Evolutionary conservation across 2,888 invertebrate genomes (phyloP), one percentile per base, ranked within the genome.

Genomic region (Drosophila helvetica): DNA sequence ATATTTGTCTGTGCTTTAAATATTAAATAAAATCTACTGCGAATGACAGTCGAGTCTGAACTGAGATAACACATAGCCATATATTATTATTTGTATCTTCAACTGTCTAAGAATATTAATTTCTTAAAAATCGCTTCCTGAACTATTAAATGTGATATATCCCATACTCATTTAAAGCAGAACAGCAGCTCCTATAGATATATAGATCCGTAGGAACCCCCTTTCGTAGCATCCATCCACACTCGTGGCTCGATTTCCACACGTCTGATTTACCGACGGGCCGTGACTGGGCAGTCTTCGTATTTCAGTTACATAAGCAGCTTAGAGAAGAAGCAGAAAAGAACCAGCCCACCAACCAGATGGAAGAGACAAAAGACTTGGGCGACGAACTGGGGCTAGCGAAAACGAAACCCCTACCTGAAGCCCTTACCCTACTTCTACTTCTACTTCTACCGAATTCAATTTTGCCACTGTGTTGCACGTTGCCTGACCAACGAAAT

Each of bases 291-390:
- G 48, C 25, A 42, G 43, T 19, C 30, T 67, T 19, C 22, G 15
- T 19, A 19, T 30, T 42, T 56, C 0, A 56, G 68, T 66, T 66
- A 56, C 66, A 66, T 66, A 66, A 66, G 68, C 68, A 30, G 65
- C 65, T 66, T 67, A 48, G 65, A 19, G 30, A 7, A 33, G 30
- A 52, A 6, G 25, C 8, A 12, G 30, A n/a, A 22, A 0, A 38
- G 47, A 66, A 67, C 22, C 3, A n/a, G 15, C 33, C 15, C n/a
- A n/a, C n/a, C n/a, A n/a, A 30, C 45, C 46, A 55, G 18, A 12
- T 9, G 3, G 8, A 42, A 38, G 25, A 61, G 50, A 56, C 78
- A 58, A 80, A 86, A 68, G 81, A 83, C 86, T 83, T 73, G 55
- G 63, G 47, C 74, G 48, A 72, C 78, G 72, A 82, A 80, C 86